phyloP scores from a whole-genome alignment of 2,888 invertebrate species.

The Nasonovia ribisnigri region DNA sequence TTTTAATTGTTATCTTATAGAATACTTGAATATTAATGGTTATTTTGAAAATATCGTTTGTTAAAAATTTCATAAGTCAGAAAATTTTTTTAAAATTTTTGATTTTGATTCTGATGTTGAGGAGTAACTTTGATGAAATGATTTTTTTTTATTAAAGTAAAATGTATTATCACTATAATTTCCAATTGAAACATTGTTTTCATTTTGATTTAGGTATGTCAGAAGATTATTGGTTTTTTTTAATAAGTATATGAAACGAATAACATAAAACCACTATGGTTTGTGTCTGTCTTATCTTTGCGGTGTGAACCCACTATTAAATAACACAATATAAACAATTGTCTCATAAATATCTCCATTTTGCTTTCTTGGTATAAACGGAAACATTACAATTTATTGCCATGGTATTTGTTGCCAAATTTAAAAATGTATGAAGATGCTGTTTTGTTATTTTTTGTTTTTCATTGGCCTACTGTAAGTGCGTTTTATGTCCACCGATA shows the following conservation, averaged over 20 bases:
- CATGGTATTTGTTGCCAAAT: background rate
- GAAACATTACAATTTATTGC: background rate
- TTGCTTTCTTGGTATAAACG: background rate
- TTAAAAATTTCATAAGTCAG: background rate
- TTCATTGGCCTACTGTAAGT: background rate
- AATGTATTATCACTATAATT: background rate
- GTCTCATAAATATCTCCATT: background rate
- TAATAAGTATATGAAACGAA: background rate
- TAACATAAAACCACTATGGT: background rate
- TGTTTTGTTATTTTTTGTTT: background rate
- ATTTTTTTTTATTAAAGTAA: background rate
- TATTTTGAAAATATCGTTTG: background rate
- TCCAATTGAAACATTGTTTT: background rate
- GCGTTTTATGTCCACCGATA: background rate
- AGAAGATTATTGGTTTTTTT: background rate
- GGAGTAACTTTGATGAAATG: background rate
- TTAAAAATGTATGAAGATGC: background rate
- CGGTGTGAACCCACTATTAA: background rate
- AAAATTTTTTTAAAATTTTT: background rate
- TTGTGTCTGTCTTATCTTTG: background rate
- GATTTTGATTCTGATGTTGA: background rate
- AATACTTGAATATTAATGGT: background rate
- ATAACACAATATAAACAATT: background rate
- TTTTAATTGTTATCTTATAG: background rate
- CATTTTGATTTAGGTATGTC: background rate